Evolutionary conservation across 2,888 invertebrate species (phyloP).

Genomic region (Podabrus alpinus): DNA sequence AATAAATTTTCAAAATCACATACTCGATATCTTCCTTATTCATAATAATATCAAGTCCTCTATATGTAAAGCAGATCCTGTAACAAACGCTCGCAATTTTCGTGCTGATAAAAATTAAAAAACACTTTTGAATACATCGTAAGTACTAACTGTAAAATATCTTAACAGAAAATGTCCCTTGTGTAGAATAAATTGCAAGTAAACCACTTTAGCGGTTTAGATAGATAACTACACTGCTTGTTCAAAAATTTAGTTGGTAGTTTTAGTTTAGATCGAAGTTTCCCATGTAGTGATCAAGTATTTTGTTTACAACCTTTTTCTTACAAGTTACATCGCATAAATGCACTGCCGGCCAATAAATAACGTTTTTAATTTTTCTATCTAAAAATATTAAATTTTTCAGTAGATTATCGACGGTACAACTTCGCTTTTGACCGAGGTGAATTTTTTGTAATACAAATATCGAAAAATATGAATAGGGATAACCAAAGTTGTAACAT

Average conservation of each 20-base stretch:
- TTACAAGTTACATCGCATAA: not conserved
- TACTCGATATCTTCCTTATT: not conserved
- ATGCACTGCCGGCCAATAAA: not conserved
- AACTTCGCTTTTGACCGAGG: too few relatives aligned
- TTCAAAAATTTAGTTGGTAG: not conserved
- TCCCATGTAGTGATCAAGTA: not conserved
- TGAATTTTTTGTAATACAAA: too few relatives aligned
- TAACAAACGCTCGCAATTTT: not conserved
- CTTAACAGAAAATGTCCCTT: slow-evolving; percentile 23
- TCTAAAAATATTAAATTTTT: not conserved
- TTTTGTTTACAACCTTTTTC: not conserved
- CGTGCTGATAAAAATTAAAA: slow-evolving; percentile 10
- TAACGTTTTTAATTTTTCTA: not conserved
- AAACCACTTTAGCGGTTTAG: slow-evolving; percentile 23
- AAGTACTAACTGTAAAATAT: slow-evolving; percentile 16
- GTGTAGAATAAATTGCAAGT: slow-evolving; percentile 18
- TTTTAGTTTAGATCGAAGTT: not conserved
- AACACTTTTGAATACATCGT: slow-evolving; percentile 11
- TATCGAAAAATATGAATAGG: too few relatives aligned
- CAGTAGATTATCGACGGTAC: not conserved
- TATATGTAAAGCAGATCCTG: not conserved
- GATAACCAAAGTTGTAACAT: too few relatives aligned
- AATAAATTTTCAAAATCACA: not conserved
- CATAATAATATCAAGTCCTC: not conserved
- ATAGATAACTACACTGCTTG: slow-evolving; percentile 17